phyloP scores from a whole-genome alignment of 2,113 vertebrate genomes.

The Corythaeola cristata region DNA sequence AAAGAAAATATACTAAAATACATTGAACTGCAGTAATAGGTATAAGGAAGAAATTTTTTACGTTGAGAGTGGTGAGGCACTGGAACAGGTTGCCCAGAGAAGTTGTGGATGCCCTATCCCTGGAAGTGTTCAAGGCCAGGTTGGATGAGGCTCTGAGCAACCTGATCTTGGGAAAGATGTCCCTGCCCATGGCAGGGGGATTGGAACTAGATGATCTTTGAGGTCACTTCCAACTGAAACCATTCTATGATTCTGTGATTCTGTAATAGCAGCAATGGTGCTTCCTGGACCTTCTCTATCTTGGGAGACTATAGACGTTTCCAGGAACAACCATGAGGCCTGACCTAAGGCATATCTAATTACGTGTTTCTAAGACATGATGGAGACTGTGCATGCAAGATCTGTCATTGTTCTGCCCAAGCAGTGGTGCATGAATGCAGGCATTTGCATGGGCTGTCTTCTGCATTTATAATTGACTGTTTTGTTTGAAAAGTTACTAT shows the following conservation, averaged over 20 bases:
- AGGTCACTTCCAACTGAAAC: too few relatives aligned
- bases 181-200: too few relatives aligned
- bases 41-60: too few relatives aligned
- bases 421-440: not conserved
- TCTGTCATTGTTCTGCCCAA: not conserved
- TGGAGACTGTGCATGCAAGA: not conserved
- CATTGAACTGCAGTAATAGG: not conserved
- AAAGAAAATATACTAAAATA: not conserved
- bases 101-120: too few relatives aligned
- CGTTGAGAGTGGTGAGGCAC: too few relatives aligned
- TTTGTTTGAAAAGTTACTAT: not conserved
- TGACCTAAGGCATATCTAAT: not conserved
- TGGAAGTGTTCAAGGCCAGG: too few relatives aligned
- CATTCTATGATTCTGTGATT: too few relatives aligned
- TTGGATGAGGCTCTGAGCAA: too few relatives aligned
- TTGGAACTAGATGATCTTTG: too few relatives aligned
- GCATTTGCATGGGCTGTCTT: not conserved
- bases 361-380: not conserved
- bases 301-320: not conserved
- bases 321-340: not conserved
- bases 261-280: not conserved
- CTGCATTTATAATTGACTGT: not conserved
- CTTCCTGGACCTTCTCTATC: not conserved
- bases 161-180: too few relatives aligned
- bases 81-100: too few relatives aligned